Evolutionary conservation across 2,888 invertebrate genomes (phyloP).

Genomic region (Folsomia manolachei): DNA sequence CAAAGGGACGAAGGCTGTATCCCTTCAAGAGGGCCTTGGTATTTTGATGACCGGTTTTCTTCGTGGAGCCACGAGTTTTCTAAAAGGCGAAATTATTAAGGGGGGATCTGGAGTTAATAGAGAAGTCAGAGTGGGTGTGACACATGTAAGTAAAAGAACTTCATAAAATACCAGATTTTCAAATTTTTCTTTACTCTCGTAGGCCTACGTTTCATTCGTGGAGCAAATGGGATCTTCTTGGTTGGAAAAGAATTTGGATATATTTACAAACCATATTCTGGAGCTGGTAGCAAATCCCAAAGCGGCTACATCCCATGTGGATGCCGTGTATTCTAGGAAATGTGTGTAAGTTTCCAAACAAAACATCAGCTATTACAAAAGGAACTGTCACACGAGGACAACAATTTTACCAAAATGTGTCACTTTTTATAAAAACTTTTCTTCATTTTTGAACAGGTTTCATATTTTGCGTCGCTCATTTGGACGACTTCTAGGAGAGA

Average conservation of each 20-base stretch:
- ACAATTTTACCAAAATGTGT: no score
- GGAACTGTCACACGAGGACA: no score
- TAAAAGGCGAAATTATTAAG: constrained; percentile 94
- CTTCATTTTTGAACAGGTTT: no score
- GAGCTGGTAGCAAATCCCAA: constrained; percentile 91
- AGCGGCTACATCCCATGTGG: constrained; percentile 92
- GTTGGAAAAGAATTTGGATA: constrained; percentile 87
- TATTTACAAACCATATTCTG: constrained; percentile 82
- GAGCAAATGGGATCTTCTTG: constrained; percentile 90
- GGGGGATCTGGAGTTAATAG: constrained; percentile 88
- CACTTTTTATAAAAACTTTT: no score
- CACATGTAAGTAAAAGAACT: constrained; percentile 68
- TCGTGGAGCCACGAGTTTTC: constrained; percentile 86
- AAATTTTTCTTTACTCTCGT: constrained; percentile 31
- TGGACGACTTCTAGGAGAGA: constrained; percentile 93
- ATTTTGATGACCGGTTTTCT: constrained; percentile 91
- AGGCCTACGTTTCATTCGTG: constrained; percentile 94
- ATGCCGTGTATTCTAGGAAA: constrained; percentile 95
- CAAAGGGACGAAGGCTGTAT: constrained; percentile 62
- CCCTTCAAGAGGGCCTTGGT: constrained; percentile 85
- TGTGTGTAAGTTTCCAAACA: no score
- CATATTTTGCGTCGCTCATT: constrained; percentile 86
- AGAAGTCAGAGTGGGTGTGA: constrained; percentile 95
- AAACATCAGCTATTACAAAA: no score
- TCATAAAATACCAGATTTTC: no score